Conservation (phyloP, 1,140 invertebrate genomes). For the Eumaeus atala region DNA sequence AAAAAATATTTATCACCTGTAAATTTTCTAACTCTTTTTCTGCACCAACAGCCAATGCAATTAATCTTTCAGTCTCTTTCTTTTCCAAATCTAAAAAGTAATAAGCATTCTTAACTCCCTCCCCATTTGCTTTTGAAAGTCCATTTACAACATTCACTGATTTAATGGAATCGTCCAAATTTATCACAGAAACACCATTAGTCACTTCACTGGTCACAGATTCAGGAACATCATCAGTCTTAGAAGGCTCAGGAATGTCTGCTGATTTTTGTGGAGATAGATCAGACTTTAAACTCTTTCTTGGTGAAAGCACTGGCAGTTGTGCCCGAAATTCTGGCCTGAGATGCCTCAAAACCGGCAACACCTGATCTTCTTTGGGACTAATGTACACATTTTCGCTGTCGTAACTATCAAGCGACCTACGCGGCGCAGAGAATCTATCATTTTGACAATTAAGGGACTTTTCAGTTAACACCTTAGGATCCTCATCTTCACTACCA, state of each 20-base stretch:
- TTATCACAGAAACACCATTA: conserved; percentile 67
- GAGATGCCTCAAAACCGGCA: conserved; percentile 86
- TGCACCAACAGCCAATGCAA: conserved; percentile 78
- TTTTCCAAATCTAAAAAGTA: conserved; percentile 85
- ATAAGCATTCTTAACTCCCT: conserved; percentile 78
- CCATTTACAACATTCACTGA: conserved; percentile 40
- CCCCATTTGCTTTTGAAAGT: conserved; percentile 34
- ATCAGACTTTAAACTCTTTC: conserved; percentile 63
- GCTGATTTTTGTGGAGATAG: conserved; percentile 47
- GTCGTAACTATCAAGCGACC: conserved; percentile 45
- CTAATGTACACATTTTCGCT: conserved; percentile 46
- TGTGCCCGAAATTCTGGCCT: conserved; percentile 90
- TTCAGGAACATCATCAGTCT: conserved; percentile 51
- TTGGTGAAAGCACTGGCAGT: conserved; percentile 80
- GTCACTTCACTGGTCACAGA: conserved; percentile 39
- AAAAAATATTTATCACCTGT: conserved; percentile 40
- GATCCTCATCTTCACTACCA: conserved; percentile 55
- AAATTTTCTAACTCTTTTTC: conserved; percentile 80
- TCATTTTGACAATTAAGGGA: conserved; percentile 56
- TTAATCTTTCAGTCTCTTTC: conserved; percentile 80
- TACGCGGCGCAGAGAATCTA: conserved; percentile 36
- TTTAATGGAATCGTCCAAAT: conserved; percentile 43
- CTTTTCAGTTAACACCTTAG: conserved; percentile 56
- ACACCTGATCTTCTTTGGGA: conserved; percentile 53
- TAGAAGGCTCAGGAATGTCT: conserved; percentile 47